These are phyloP conservation scores for Bombus soroeensis DNA, from an alignment of 1,140 invertebrate genomes.

Conservation along the genomic window DNA sequence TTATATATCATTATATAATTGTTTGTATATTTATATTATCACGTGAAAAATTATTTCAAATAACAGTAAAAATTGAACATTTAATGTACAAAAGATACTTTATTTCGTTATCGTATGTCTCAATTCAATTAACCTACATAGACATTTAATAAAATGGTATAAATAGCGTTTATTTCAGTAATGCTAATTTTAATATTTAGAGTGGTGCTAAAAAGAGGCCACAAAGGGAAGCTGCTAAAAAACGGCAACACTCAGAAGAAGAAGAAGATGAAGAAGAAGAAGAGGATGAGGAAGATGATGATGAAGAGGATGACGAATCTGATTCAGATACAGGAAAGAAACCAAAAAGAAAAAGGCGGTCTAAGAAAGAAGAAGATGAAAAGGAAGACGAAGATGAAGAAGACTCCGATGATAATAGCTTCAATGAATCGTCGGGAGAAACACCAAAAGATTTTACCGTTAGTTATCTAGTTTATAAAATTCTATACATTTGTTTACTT, in stretches of 20 bases:
- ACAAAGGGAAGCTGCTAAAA: slow-evolving; percentile 77
- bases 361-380: slow-evolving; percentile 81
- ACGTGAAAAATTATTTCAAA: neutral
- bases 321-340: slow-evolving; percentile 79
- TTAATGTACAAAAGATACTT: neutral
- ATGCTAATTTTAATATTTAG: slow-evolving; percentile 52
- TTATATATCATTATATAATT: no score
- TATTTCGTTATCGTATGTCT: neutral
- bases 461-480: slow-evolving; percentile 27
- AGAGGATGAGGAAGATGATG: slow-evolving; percentile 80
- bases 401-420: slow-evolving; percentile 81
- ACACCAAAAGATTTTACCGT: slow-evolving; percentile 82
- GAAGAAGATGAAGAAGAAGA: slow-evolving; percentile 80
- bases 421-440: slow-evolving; percentile 76
- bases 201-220: slow-evolving; percentile 76
- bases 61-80: neutral
- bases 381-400: slow-evolving; percentile 82
- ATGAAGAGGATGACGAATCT: slow-evolving; percentile 78
- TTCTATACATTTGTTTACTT: neutral
- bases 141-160: neutral
- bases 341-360: slow-evolving; percentile 77
- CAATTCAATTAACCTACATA: neutral
- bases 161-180: neutral
- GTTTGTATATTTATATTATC: no score
- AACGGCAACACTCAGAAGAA: slow-evolving; percentile 79